phyloP scores from a whole-genome alignment of 2,797 vertebrate genomes.

The Lates japonicus region DNA sequence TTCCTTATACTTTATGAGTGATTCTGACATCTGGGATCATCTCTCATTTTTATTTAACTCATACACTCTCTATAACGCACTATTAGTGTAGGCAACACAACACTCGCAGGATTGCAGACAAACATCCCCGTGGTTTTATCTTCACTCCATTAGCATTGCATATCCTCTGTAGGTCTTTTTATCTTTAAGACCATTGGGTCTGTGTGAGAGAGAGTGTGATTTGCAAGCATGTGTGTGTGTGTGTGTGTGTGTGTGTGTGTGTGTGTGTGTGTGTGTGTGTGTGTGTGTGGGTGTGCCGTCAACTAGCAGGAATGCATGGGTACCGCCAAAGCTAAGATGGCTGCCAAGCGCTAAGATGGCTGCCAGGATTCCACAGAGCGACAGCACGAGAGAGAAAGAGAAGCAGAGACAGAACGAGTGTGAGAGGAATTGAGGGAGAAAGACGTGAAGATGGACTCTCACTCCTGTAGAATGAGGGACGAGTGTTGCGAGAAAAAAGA shows the following conservation, averaged over 20 bases:
- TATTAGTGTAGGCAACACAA: neutral
- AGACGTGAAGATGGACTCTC: conserved; percentile 53
- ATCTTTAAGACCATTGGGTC: conserved; percentile 72
- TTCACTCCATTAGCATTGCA: conserved; percentile 48
- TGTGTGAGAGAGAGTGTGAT: conserved; percentile 50
- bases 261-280: conserved; percentile 39
- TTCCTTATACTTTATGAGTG: conserved; percentile 9
- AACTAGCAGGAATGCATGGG: conserved; percentile 87
- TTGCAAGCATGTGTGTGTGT: conserved; percentile 33
- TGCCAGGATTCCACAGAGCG: conserved; percentile 90
- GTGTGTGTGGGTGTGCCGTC: conserved; percentile 77
- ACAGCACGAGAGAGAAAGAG: conserved; percentile 80
- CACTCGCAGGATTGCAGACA: conserved; percentile 39
- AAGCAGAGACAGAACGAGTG: conserved; percentile 69
- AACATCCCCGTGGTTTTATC: conserved; percentile 51
- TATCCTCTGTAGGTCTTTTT: conserved; percentile 73
- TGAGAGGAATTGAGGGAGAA: conserved; percentile 56
- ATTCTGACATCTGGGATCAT: conserved; percentile 5
- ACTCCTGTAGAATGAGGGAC: conserved; percentile 32
- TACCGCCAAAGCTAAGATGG: conserved; percentile 94
- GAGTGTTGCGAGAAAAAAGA: conserved; percentile 38
- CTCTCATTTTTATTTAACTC: conserved; percentile 28
- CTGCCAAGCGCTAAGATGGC: conserved; percentile 95
- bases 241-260: conserved; percentile 32
- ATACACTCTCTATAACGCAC: neutral